phyloP scores from a whole-genome alignment of 2,113 vertebrate species.

The Caretta caretta region DNA sequence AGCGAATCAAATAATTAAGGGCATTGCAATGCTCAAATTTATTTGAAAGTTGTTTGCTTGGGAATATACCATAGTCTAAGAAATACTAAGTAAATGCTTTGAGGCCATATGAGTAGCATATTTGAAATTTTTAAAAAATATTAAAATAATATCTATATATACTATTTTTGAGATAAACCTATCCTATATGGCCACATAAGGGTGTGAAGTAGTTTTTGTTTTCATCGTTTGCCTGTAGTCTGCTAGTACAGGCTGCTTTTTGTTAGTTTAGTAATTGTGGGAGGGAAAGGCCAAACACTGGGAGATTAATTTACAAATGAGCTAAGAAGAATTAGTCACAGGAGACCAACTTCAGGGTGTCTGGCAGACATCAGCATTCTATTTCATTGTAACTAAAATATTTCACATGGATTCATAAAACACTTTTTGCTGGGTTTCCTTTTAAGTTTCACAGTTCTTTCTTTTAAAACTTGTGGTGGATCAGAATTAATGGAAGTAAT shows the following conservation, averaged over 20 bases:
- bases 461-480: slow-evolving; percentile 60
- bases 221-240: slow-evolving; percentile 6
- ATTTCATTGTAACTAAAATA: slow-evolving; percentile 83
- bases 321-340: slow-evolving; percentile 75
- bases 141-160: not conserved
- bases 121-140: not conserved
- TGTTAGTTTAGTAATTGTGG: slow-evolving; percentile 41
- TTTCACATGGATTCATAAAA: slow-evolving; percentile 82
- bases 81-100: not conserved
- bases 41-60: not conserved
- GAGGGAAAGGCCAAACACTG: slow-evolving; percentile 17
- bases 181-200: slow-evolving; percentile 3
- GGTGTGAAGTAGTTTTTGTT: slow-evolving; percentile 43
- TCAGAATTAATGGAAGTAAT: slow-evolving; percentile 53
- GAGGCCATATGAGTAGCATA: not conserved
- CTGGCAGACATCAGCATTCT: slow-evolving; percentile 77
- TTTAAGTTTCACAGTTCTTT: slow-evolving; percentile 56
- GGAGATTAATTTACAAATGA: slow-evolving; percentile 79
- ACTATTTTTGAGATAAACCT: slow-evolving; percentile 6
- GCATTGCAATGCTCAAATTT: not conserved
- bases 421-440: slow-evolving; percentile 75
- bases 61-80: not conserved
- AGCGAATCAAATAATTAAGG: not conserved
- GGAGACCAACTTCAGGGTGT: slow-evolving; percentile 76
- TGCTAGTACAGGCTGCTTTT: slow-evolving; percentile 31